These are phyloP conservation scores for Clivina fossor DNA, from an alignment of 2,888 invertebrate genomes.

Conservation along the genomic window DNA sequence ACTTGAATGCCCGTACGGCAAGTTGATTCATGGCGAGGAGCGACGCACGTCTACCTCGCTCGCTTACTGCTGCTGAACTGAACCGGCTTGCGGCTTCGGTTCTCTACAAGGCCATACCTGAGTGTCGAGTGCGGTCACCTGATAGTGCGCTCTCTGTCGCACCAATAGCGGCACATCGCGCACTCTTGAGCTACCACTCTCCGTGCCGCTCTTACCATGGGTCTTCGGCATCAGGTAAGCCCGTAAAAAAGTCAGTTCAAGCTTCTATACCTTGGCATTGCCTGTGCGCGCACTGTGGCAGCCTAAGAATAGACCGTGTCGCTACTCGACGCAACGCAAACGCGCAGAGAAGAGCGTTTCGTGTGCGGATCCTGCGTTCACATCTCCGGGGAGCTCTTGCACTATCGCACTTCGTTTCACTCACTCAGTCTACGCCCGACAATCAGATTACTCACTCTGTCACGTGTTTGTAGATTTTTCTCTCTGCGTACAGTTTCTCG, in stretches of 20 bases:
- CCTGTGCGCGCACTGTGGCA: conserved; percentile 49
- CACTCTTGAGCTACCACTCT: conserved; percentile 40
- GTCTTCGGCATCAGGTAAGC: conserved; percentile 36
- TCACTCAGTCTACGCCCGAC: too few species aligned
- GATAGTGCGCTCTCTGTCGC: conserved; percentile 51
- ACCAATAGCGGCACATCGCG: conserved; percentile 37
- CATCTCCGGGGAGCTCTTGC: conserved; percentile 2
- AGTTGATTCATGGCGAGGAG: conserved; percentile 56
- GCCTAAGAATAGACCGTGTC: conserved; percentile 51
- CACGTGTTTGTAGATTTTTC: conserved; percentile 7
- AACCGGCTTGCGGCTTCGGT: conserved; percentile 58
- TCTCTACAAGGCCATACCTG: conserved; percentile 51
- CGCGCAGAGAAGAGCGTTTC: not conserved
- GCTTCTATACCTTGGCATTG: conserved; percentile 48
- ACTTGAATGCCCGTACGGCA: too few species aligned
- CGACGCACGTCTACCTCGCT: conserved; percentile 62
- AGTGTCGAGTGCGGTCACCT: conserved; percentile 45
- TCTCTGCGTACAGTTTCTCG: conserved; percentile 5
- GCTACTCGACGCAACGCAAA: conserved; percentile 43
- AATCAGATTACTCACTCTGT: conserved; percentile 15
- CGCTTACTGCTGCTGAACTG: conserved; percentile 60
- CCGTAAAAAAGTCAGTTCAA: conserved; percentile 52
- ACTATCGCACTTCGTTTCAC: not conserved
- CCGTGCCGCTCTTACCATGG: conserved; percentile 36
- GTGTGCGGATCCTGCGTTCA: conserved; percentile 7